These are phyloP conservation scores for Alviniconcha marisindica DNA, from an alignment of 1,140 invertebrate species.

Conservation along the genomic window DNA sequence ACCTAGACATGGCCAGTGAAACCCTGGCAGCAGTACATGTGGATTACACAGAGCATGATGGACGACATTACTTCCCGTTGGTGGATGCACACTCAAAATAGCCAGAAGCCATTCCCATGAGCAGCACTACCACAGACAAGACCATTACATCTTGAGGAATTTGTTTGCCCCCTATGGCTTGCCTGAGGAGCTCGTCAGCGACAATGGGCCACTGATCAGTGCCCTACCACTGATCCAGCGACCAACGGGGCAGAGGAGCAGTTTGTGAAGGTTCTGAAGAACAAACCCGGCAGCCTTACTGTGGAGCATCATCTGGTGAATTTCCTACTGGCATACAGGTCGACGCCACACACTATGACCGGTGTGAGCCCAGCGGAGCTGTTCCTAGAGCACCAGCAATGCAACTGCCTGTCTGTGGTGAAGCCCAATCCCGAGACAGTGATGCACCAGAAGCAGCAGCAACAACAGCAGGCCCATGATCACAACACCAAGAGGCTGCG, in stretches of 20 bases:
- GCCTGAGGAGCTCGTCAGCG: conserved; percentile 62
- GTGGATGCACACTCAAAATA: neutral
- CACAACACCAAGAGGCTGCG: too few species aligned
- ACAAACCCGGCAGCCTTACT: neutral
- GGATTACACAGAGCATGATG: conserved; percentile 43
- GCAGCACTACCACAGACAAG: neutral
- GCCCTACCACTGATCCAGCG: conserved; percentile 52
- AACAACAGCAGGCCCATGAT: too few species aligned
- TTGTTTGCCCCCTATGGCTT: too few species aligned
- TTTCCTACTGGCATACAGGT: neutral
- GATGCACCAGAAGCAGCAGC: too few species aligned
- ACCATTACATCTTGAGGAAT: too few species aligned
- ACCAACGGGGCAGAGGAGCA: conserved; percentile 52
- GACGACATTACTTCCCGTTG: neutral
- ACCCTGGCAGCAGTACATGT: conserved; percentile 47
- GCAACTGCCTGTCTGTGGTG: neutral
- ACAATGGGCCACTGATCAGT: conserved; percentile 74
- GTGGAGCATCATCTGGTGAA: neutral
- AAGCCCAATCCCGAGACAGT: neutral
- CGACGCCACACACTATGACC: neutral
- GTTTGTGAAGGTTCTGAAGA: conserved; percentile 50
- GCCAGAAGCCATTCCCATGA: neutral
- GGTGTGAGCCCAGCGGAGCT: neutral
- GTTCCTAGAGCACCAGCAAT: neutral
- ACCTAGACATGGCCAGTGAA: conserved; percentile 44